Conservation (phyloP, 2,113 vertebrate species). For the Gila orcuttii region DNA sequence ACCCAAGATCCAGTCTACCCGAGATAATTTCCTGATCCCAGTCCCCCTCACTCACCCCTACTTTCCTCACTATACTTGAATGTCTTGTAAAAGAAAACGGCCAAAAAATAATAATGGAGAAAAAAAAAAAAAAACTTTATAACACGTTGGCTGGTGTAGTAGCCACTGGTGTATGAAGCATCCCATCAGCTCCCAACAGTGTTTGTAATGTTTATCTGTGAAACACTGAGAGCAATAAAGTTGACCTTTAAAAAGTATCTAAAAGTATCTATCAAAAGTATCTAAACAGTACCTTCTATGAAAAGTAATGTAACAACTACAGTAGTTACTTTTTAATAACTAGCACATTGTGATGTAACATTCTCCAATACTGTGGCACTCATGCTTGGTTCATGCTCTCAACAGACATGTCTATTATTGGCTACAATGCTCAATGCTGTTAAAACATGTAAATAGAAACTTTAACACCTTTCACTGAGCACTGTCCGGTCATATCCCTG, state of each 20-base stretch:
- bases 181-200: neutral
- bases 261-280: no score
- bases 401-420: no score
- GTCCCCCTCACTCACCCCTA: no score
- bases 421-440: no score
- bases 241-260: neutral
- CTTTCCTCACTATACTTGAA: no score
- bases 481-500: neutral
- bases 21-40: neutral
- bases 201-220: neutral
- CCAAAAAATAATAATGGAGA: neutral
- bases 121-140: neutral
- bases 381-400: no score
- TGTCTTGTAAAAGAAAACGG: neutral
- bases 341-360: no score
- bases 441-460: no score
- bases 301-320: no score
- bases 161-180: neutral
- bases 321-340: no score
- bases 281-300: no score
- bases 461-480: neutral
- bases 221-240: neutral
- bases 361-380: no score
- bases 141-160: neutral
- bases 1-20: neutral